These are phyloP conservation scores for Hippopotamus amphibius DNA, from an alignment of 2,113 vertebrate genomes.

Conservation along the genomic window DNA sequence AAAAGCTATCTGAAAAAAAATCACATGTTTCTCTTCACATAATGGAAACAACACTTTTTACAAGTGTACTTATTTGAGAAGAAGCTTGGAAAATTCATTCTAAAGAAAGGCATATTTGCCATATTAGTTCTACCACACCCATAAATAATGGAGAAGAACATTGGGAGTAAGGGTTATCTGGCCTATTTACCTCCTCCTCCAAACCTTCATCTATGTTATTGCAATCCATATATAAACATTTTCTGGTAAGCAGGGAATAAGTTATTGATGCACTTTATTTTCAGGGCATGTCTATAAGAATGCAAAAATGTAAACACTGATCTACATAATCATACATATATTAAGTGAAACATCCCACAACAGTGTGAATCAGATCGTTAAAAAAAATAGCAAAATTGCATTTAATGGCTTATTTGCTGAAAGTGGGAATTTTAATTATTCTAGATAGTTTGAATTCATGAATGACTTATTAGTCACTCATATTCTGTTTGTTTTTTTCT, in stretches of 20 bases:
- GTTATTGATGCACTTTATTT: constrained; percentile 66
- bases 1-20: constrained; percentile 65
- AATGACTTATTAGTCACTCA: constrained; percentile 86
- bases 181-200: neutral
- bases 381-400: constrained; percentile 71
- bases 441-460: constrained; percentile 84
- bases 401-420: constrained; percentile 86
- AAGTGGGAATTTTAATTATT: constrained; percentile 89
- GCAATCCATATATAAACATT: neutral
- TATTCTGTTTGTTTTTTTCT: constrained; percentile 49
- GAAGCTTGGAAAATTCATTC: constrained; percentile 50
- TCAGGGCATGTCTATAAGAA: constrained; percentile 63
- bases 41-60: constrained; percentile 52
- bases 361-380: constrained; percentile 81
- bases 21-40: constrained; percentile 44
- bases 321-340: constrained; percentile 67
- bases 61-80: constrained; percentile 26
- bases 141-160: neutral
- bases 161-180: neutral
- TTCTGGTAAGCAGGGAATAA: constrained; percentile 56
- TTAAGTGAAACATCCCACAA: constrained; percentile 79
- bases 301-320: constrained; percentile 71
- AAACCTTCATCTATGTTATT: constrained; percentile 24
- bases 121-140: neutral
- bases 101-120: neutral